Base-by-base conservation (phyloP, 1,140 invertebrate genomes). In the Mylabris phalerata region DNA sequence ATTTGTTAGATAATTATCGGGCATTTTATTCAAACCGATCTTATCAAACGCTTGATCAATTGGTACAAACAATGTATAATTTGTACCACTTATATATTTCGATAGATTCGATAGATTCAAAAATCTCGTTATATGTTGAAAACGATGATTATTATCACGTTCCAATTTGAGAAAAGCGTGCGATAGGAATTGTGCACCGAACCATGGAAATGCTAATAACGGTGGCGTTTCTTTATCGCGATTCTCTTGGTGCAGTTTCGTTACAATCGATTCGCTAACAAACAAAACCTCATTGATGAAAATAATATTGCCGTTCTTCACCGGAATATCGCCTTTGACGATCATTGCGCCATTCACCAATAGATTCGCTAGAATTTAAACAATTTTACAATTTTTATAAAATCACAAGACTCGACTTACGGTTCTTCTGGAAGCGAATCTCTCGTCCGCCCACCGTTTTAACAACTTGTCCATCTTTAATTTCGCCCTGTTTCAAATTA, bases 21-120 rank as follows among this genome's bases (percentile, higher is more conserved):
- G 77, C 57, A 80, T 76, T 57, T 76, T 71, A 56, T 79, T 78
- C 26, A 80, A 74, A 26, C 81, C 79, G 13, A 79, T 61, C 51
- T 76, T 72, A 60, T 80, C 75, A 59, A 84, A 82, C n/a, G 80
- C 81, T 4, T 72, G 72, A 68, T 84, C 81, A 7, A 72, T 77
- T 3, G 82, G 82, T 48, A 83, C 82, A 65, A 84, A 84, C 65
- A 84, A 83, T 1, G 82, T 83, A 68, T 84, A 84, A 47, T 79
- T 81, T 58, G 78, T 75, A 6, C 80, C 79, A 3, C 79, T 77
- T 48, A 83, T 76, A 60, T 81, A 77, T 3, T 78, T 77, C 4
- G 80, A 80, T 10, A 83, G 71, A 68, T 83, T 80, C 5, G 80
- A 79, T 50, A 80, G 72, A 66, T 81, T 82, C 6, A 83, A 64